Percentiles rank a stretch among this genome's conserved stretches.
phyloP scores from a whole-genome alignment of 2,888 invertebrate genomes.

The Yponomeuta cagnagella region DNA sequence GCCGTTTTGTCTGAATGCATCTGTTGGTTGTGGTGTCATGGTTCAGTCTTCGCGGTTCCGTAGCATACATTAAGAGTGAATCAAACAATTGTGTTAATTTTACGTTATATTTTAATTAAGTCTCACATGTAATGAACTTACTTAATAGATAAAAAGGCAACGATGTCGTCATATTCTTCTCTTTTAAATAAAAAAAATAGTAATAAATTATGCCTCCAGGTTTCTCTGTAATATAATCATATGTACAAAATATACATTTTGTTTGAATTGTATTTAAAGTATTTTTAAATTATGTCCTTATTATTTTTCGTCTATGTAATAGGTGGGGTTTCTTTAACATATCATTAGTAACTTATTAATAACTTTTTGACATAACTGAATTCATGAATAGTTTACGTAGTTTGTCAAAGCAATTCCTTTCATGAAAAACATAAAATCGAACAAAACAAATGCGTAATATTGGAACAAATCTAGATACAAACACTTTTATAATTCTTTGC shows the following conservation, averaged over 20 bases:
- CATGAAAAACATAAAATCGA: too few species aligned
- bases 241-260: constrained; percentile 67
- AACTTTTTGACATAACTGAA: not conserved
- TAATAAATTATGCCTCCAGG: constrained; percentile 60
- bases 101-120: constrained; percentile 12
- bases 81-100: not conserved
- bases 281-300: constrained; percentile 13
- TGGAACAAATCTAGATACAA: not conserved
- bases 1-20: too few species aligned
- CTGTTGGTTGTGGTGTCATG: too few species aligned
- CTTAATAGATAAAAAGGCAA: constrained; percentile 42
- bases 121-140: constrained; percentile 37
- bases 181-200: constrained; percentile 44
- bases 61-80: not conserved
- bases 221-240: constrained; percentile 42
- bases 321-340: constrained; percentile 13
- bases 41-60: too few species aligned
- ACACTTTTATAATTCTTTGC: not conserved
- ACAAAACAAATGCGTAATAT: too few species aligned
- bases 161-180: constrained; percentile 31
- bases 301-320: constrained; percentile 8
- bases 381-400: too few species aligned
- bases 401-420: too few species aligned
- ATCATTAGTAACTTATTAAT: not conserved
- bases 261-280: constrained; percentile 22